A percentile compares a stretch with the other conserved stretches of the same genome.
These are phyloP conservation scores for Entelurus aequoreus DNA, from an alignment of 2,113 vertebrate species.

Conservation along the genomic window DNA sequence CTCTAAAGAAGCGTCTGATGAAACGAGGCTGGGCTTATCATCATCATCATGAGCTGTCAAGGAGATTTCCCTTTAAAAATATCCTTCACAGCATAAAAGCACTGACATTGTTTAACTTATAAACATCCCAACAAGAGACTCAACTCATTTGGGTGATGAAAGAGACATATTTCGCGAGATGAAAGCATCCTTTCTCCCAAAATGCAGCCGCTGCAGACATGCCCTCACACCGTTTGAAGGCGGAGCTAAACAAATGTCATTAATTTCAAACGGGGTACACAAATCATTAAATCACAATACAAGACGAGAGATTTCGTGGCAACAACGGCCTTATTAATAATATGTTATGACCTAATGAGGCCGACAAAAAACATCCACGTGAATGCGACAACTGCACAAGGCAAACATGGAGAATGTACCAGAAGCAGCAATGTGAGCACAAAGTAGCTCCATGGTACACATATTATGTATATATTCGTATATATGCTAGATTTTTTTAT, in stretches of 20 bases:
- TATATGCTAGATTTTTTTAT: no score
- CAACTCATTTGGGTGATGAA: slow-evolving; percentile 57
- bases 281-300: slow-evolving; percentile 43
- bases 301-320: slow-evolving; percentile 22
- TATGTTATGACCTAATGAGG: slow-evolving; percentile 47
- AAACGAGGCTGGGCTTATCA: slow-evolving; percentile 39
- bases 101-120: slow-evolving; percentile 23
- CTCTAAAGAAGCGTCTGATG: slow-evolving; percentile 19
- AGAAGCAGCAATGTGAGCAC: not conserved
- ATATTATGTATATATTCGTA: no score
- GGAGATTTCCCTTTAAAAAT: slow-evolving; percentile 10
- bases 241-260: slow-evolving; percentile 29
- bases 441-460: no score
- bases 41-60: slow-evolving; percentile 30
- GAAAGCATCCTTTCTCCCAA: slow-evolving; percentile 43
- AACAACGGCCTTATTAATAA: slow-evolving; percentile 29
- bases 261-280: slow-evolving; percentile 34
- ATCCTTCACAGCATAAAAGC: slow-evolving; percentile 21
- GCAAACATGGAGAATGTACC: slow-evolving; percentile 4
- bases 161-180: slow-evolving; percentile 39
- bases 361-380: slow-evolving; percentile 29
- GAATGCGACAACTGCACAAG: not conserved
- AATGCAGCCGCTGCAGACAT: slow-evolving; percentile 36
- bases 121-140: slow-evolving; percentile 41
- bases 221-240: slow-evolving; percentile 29